Percentiles rank a stretch among this genome's conserved stretches.
These are phyloP conservation scores for Zaprionus camerounensis DNA, from an alignment of 1,140 invertebrate species.

Conservation along the genomic window DNA sequence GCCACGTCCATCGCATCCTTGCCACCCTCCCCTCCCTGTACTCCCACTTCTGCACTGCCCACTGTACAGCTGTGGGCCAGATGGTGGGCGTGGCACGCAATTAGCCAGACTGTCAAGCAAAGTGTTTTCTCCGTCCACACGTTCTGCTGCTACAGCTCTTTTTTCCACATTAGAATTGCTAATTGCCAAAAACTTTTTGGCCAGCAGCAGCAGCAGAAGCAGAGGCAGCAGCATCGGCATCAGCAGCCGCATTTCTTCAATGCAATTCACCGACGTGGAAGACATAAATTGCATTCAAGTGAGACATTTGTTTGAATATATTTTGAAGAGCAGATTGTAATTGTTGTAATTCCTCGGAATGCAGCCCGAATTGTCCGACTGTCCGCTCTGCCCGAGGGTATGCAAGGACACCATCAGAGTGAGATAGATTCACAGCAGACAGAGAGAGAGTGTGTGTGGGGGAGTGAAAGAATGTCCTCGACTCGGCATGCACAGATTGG, in stretches of 20 bases:
- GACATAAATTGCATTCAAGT: slow-evolving; percentile 52
- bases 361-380: neutral
- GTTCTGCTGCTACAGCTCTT: slow-evolving; percentile 17
- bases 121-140: slow-evolving; percentile 59
- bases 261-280: slow-evolving; percentile 61
- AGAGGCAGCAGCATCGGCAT: slow-evolving; percentile 28
- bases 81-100: slow-evolving; percentile 63
- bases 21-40: neutral
- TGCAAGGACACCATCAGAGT: neutral
- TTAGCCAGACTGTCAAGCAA: slow-evolving; percentile 76
- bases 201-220: slow-evolving; percentile 46
- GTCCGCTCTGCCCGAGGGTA: neutral
- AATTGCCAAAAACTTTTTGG: slow-evolving; percentile 71
- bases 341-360: slow-evolving; percentile 31
- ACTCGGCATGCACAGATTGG: neutral
- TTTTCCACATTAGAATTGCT: slow-evolving; percentile 76
- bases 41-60: neutral
- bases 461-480: neutral
- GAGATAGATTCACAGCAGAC: neutral
- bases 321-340: slow-evolving; percentile 45
- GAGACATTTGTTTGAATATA: slow-evolving; percentile 60
- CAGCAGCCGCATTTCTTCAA: slow-evolving; percentile 58
- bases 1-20: slow-evolving; percentile 44
- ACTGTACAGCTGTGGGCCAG: slow-evolving; percentile 13
- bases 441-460: neutral